Evolutionary conservation across 2,113 vertebrate species (phyloP), one percentile per base, ranked within the genome.

Genomic region (Seriola rivoliana): DNA sequence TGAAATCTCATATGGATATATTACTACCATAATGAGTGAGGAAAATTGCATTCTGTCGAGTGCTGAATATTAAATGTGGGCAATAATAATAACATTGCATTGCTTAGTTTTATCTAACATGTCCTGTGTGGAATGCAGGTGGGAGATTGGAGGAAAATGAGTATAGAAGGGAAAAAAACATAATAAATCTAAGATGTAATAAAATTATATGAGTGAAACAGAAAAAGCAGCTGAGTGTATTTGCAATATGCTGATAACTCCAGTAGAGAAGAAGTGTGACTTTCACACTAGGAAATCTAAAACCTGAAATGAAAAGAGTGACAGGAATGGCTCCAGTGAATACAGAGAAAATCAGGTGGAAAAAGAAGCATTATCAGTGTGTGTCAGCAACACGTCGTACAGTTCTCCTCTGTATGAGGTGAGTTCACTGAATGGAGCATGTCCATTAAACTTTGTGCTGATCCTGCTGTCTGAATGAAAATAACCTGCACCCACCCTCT

Each of bases 1-100:
- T 68, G 36, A 79, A 62, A 84, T 23, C 40, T 78, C 70, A 63
- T 40, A 57, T 62, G 62, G 62, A 85, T 71, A 64, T 62, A 83
- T 85, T 85, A 52, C 71, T 34, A 38, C 70, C 42, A 80, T 86
- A 85, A 82, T 85, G 77, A 88, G 79, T 16, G 1, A 5, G 64
- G 70, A 76, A 83, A 65, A 88, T 89, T 86, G 54, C 62, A 71
- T 92, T 90, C 64, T 84, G 69, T 40, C 25, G 50, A 64, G 32
- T 10, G 13, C 67, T 86, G 84, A 86, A 88, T 92, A 91, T 85
- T 81, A 82, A 79, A 91, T 89, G 86, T 85, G 67, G 77, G 23
- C 48, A 52, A 70, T 52, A 68, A 81, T 79, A 84, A 79, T 74
- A 74, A 54, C 25, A 71, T 64, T 82, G 54, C 40, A 67, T 75